These are phyloP conservation scores for Ondatra zibethicus DNA, from an alignment of 2,113 vertebrate genomes.

Conservation along the genomic window DNA sequence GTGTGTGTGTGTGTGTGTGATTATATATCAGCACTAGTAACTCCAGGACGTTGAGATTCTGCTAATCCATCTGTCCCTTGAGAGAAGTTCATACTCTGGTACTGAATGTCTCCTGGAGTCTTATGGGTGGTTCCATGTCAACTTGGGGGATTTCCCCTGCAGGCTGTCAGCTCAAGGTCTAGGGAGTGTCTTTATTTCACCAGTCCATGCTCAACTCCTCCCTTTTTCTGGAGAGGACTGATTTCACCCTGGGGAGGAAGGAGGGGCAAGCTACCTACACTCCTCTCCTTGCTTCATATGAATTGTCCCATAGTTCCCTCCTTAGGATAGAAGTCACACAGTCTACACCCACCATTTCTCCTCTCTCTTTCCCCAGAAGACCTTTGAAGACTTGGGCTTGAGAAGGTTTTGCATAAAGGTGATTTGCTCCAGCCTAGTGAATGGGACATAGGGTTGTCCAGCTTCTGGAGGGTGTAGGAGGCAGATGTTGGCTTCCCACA, in stretches of 20 bases:
- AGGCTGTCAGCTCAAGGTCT: neutral
- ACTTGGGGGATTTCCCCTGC: neutral
- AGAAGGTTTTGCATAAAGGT: neutral
- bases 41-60: neutral
- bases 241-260: neutral
- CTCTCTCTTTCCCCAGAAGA: neutral
- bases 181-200: neutral
- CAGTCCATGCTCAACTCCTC: accelerated
- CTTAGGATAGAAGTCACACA: neutral
- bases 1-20: neutral
- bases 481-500: too few species aligned
- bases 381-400: accelerated
- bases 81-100: neutral
- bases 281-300: neutral
- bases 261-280: neutral
- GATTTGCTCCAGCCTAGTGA: neutral
- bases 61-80: neutral
- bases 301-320: accelerated
- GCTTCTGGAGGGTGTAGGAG: too few species aligned
- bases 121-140: neutral
- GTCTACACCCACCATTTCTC: accelerated
- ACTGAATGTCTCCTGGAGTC: neutral
- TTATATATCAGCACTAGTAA: neutral
- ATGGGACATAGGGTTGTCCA: neutral
- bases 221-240: neutral